Evolutionary conservation across 2,797 vertebrate species (phyloP), one percentile per base, ranked within the genome.

Genomic region (Pipistrellus kuhlii): DNA sequence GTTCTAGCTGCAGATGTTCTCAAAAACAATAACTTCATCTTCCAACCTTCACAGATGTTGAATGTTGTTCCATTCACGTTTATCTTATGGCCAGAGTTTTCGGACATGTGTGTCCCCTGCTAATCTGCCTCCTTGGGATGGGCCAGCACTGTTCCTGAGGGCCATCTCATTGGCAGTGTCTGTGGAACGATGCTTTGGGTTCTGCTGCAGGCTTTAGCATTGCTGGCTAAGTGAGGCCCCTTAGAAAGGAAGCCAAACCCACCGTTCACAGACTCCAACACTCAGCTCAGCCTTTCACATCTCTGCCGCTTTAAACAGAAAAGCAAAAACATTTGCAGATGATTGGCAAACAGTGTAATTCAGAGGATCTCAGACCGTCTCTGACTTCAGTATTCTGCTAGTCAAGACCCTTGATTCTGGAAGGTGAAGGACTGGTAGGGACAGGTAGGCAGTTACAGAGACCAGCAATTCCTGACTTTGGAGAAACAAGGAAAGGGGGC

Each of bases 1-100:
- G 13, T 88, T 81, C 62, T 84, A 75, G 53, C 77, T 71, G 27
- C 46, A 53, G 73, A 51, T 93, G 90, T 90, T 94, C 75, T 86
- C 85, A 38, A 41, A 32, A 85, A 75, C 82, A 30, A 0, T 85
- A 55, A 30, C 9, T 5, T 76, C 55, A 46, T 73, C 20, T 5
- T 83, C 62, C 9, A 59, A 2, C 64, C 17, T 62, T 83, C 44
- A 81, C 11, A 38, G 30, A 59, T 68, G 27, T 59, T 53, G 20
- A 38, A 72, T 62, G 64, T 66, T 72, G 21, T 87, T 35, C 48
- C 30, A 41, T 69, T 41, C 21, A 2, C 64, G 46, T 81, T 91
- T 69, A 38, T 81, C 68, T 44, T 15, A 3, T 6, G 12, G 4
- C 35, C 72, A 27, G 6, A 8, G 78, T 27, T 35, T 53, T 85